Base-by-base conservation (phyloP, 1,140 invertebrate species). In the Helicoverpa zea region DNA sequence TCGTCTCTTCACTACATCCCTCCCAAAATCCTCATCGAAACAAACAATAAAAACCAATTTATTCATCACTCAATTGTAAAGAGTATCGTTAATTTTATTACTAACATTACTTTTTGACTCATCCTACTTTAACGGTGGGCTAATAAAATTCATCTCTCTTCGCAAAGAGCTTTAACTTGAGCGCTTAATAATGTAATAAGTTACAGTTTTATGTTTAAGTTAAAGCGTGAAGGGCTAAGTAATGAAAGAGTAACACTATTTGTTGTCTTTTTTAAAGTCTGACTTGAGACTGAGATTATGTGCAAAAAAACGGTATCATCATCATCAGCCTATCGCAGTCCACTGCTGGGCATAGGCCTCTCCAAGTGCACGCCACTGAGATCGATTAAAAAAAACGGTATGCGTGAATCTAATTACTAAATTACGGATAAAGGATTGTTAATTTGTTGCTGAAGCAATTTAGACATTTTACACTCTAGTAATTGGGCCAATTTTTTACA, bases 41-140 rank as follows among this genome's bases (percentile, higher is more conserved):
- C 23, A 13, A 11, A 7, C 54, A 75, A 23, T 75, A 75, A 75
- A 75, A 75, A 35, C 35, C 49, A 56, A 75, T 75, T 75, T 75
- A 75, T 75, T 75, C 56, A 75, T 47, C 73, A 59, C 68, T 72
- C 68, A 75, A 49, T 75, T 75, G 73, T 61, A 47, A 75, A 74
- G 72, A 61, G 16, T 18, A 47, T 75, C 73, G 73, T 61, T 75
- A 75, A 75, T 61, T 75, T 75, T 75, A 75, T 75, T 49, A 16
- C 56, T 70, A 51, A 47, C 63, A 64, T 64, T 64, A 64, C 63
- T 64, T 64, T 43, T 23, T 75, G 73, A 75, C n/a, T 75, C 54
- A 75, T 47, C 30, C 73, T 13, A 4, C 58, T 75, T 75, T 61
- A 56, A 68, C 47, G 43, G n/a, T 61, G 10, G 12, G 56, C 73